phyloP scores from a whole-genome alignment of 2,113 vertebrate genomes.

The Podocnemis expansa region DNA sequence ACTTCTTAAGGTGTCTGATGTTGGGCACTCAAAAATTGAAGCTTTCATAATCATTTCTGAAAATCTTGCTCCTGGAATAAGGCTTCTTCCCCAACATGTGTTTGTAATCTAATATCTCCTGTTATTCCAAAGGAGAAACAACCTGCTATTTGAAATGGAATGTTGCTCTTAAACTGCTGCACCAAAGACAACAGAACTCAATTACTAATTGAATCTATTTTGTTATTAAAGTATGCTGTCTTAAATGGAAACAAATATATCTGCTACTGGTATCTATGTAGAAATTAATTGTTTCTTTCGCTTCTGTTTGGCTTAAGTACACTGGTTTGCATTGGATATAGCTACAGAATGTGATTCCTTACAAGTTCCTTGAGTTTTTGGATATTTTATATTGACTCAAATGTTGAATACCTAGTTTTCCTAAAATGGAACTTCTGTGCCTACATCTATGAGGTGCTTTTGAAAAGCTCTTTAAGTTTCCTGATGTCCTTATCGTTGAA shows the following conservation, averaged over 20 bases:
- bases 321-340: background rate
- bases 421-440: background rate
- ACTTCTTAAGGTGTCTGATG: background rate
- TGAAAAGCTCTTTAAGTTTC: background rate
- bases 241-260: background rate
- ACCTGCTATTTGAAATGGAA: background rate
- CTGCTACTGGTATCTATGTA: background rate
- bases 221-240: background rate
- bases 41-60: background rate
- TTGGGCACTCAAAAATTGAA: background rate
- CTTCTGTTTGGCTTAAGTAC: background rate
- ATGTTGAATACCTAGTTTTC: background rate
- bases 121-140: background rate
- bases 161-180: background rate
- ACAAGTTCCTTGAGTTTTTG: background rate
- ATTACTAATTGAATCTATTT: background rate
- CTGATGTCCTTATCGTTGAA: too few relatives aligned
- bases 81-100: background rate
- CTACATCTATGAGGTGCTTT: background rate
- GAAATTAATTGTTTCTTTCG: background rate
- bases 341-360: background rate
- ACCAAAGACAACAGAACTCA: background rate
- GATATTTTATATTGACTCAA: constrained; percentile 4
- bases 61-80: background rate
- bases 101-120: background rate